A percentile compares a stretch with the other conserved stretches of the same genome.
These are phyloP conservation scores for Lasioglossum calceatum DNA, from an alignment of 2,888 invertebrate species.

Conservation along the genomic window DNA sequence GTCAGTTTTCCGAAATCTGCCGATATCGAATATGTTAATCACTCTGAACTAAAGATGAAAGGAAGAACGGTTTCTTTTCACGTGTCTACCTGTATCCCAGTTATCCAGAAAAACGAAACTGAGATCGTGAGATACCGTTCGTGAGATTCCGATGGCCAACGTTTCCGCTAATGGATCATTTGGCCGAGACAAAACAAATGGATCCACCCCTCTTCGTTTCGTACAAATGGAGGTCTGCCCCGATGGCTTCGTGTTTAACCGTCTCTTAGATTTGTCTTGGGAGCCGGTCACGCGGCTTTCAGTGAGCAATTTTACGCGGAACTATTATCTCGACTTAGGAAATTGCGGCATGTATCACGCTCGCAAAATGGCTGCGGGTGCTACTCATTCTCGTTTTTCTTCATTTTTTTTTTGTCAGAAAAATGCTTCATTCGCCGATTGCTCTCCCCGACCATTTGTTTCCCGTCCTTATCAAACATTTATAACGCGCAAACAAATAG, in stretches of 20 bases:
- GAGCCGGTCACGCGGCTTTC: conserved; percentile 49
- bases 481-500: not conserved
- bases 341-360: conserved; percentile 51
- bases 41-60: not conserved
- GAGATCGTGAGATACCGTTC: conserved; percentile 30
- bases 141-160: conserved; percentile 59
- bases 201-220: conserved; percentile 46
- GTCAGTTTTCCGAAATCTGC: not conserved
- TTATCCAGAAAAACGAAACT: conserved; percentile 38
- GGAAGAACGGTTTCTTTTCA: not conserved
- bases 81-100: not conserved
- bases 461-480: not conserved
- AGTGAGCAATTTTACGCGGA: conserved; percentile 54
- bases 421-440: not conserved
- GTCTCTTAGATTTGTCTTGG: conserved; percentile 58
- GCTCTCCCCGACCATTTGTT: not conserved
- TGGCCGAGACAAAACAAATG: conserved; percentile 67
- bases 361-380: not conserved
- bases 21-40: not conserved
- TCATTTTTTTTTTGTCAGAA: not conserved
- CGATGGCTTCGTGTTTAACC: conserved; percentile 49
- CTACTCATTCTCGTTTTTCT: not conserved
- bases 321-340: conserved; percentile 32
- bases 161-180: conserved; percentile 71
- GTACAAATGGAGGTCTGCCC: conserved; percentile 53